Base-by-base conservation (phyloP, 2,797 vertebrate genomes). In the Eulemur coronatus region DNA sequence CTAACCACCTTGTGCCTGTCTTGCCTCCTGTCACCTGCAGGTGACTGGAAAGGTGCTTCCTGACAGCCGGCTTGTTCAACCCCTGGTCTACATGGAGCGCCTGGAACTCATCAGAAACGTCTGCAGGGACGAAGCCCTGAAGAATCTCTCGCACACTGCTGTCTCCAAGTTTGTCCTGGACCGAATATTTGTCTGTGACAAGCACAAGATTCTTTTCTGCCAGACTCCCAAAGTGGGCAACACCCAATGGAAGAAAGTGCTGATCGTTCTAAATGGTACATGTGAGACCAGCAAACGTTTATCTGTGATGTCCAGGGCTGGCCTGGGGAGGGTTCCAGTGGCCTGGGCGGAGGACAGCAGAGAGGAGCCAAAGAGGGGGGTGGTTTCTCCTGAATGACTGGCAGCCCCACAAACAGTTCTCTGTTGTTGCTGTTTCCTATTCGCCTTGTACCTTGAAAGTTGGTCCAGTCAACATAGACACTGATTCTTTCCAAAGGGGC, bases 141-240 rank as follows among this genome's bases (percentile, higher is more conserved):
- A 97, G 98, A 99, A 99, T 97, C 98, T 99, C 96, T 99, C 99
- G 0, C 99, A 99, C 95, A 99, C 99, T 4, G 90, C 99, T 4
- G 96, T 99, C 98, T 99, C 98, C 98, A 99, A 99, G 98, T 99
- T 99, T 65, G 99, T 99, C 97, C 99, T 99, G 95, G 99, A 99
- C 98, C 99, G 99, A 92, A 99, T 99, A 98, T 99, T 99, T 93
- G 99, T 99, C 94, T 99, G 99, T 69, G 99, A 99, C 99, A 99
- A 99, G 97, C 99, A 99, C 98, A 99, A 99, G 98, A 99, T 99
- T 97, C 98, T 99, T 78, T 99, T 99, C 98, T 99, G 99, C 98
- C 99, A 99, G 98, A 99, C 99, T 0, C 99, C 99, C 22, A 99
- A 99, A 99, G 99, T 99, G 98, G 99, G 99, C 93, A 99, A 99